A percentile compares a stretch with the other conserved stretches of the same genome.
Evolutionary conservation across 2,113 vertebrate species (phyloP).

Genomic region (Neotoma lepida): DNA sequence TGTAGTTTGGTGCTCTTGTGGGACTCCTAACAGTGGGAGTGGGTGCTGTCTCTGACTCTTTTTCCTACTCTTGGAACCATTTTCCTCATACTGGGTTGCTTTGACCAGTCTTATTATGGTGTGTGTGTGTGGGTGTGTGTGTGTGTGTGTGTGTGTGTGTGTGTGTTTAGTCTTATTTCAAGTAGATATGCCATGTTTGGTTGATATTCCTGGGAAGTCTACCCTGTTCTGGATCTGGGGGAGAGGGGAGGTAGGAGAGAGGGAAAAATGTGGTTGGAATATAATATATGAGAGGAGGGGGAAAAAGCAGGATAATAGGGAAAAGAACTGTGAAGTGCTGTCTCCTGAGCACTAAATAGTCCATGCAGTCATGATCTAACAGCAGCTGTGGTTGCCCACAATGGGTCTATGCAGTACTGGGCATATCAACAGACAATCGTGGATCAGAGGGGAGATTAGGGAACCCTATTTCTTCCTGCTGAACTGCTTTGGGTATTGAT

Average conservation of each 20-base stretch:
- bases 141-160: too few relatives aligned
- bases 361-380: too few relatives aligned
- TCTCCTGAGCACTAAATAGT: neutral
- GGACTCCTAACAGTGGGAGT: neutral
- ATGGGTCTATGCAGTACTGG: neutral
- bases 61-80: neutral
- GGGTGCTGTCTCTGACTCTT: neutral
- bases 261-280: neutral
- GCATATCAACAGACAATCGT: neutral
- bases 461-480: too few relatives aligned
- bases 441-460: too few relatives aligned
- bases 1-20: neutral
- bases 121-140: too few relatives aligned
- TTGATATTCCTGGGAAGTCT: neutral
- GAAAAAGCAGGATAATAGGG: neutral
- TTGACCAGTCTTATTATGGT: neutral
- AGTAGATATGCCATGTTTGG: neutral
- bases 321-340: too few relatives aligned
- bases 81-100: neutral
- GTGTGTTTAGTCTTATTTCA: neutral
- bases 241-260: neutral
- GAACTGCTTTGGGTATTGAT: too few relatives aligned
- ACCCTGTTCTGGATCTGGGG: neutral
- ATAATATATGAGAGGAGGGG: neutral
- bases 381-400: neutral